Evolutionary conservation across 2,113 vertebrate genomes (phyloP).

Genomic region (Mionectes macconnelli): DNA sequence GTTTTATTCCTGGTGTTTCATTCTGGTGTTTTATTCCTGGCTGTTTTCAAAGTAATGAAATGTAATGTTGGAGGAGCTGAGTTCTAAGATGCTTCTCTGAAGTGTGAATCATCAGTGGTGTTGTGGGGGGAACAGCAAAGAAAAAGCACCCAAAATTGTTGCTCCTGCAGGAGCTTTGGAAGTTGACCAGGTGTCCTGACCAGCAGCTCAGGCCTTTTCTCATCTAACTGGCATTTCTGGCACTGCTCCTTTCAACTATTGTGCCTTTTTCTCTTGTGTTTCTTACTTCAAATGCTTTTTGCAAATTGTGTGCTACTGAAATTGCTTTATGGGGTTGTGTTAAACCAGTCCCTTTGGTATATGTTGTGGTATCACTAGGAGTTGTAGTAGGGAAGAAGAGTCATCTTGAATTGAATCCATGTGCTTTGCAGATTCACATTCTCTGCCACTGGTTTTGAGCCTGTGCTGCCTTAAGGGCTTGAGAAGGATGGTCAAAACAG

Average conservation of each 20-base stretch:
- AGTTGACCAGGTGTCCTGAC: background rate
- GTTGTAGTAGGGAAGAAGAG: background rate
- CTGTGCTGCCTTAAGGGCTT: background rate
- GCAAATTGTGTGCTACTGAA: background rate
- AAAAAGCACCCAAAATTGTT: background rate
- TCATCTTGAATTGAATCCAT: background rate
- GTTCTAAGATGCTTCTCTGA: background rate
- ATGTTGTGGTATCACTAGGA: accelerated
- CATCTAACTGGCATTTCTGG: background rate
- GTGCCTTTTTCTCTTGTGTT: background rate
- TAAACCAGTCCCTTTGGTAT: background rate
- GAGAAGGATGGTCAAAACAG: background rate
- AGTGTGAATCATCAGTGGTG: background rate
- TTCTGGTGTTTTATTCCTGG: background rate
- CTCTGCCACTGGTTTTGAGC: background rate
- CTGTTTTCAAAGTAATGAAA: background rate
- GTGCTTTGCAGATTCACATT: background rate
- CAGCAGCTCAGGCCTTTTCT: background rate
- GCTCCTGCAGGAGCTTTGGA: background rate
- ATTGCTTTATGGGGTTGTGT: background rate
- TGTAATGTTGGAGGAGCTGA: background rate
- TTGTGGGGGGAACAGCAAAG: background rate
- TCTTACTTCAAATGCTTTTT: background rate
- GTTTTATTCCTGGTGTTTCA: background rate
- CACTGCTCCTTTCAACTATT: background rate